These are phyloP conservation scores for Bombus huntii DNA, from an alignment of 1,140 invertebrate species.

Conservation along the genomic window DNA sequence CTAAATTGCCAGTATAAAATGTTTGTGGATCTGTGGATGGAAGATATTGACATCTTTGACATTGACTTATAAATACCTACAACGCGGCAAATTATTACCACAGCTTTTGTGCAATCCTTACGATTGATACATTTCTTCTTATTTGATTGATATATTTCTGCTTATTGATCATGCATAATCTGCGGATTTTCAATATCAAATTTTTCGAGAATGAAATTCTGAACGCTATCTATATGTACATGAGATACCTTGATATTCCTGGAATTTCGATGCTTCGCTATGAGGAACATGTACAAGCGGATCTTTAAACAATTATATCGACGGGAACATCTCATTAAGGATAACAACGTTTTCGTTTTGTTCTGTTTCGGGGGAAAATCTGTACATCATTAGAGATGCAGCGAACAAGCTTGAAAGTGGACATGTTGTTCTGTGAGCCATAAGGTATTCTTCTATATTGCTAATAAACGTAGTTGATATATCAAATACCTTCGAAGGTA, in stretches of 20 bases:
- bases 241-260: not conserved
- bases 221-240: not conserved
- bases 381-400: constrained; percentile 44
- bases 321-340: constrained; percentile 12
- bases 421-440: constrained; percentile 5
- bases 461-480: constrained; percentile 41
- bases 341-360: constrained; percentile 43
- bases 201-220: no score
- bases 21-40: no score
- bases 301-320: constrained; percentile 19
- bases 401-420: constrained; percentile 25
- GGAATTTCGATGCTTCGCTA: not conserved
- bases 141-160: no score
- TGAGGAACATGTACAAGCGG: not conserved
- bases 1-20: no score
- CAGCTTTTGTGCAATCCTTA: no score
- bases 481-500: not conserved
- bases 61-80: no score
- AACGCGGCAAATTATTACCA: no score
- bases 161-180: no score
- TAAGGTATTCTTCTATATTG: constrained; percentile 26
- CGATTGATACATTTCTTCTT: no score
- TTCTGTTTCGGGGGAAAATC: constrained; percentile 4
- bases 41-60: no score
- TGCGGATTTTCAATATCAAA: no score